Conservation (phyloP, 2,888 invertebrate species). For the Drosophila kokeensis region DNA sequence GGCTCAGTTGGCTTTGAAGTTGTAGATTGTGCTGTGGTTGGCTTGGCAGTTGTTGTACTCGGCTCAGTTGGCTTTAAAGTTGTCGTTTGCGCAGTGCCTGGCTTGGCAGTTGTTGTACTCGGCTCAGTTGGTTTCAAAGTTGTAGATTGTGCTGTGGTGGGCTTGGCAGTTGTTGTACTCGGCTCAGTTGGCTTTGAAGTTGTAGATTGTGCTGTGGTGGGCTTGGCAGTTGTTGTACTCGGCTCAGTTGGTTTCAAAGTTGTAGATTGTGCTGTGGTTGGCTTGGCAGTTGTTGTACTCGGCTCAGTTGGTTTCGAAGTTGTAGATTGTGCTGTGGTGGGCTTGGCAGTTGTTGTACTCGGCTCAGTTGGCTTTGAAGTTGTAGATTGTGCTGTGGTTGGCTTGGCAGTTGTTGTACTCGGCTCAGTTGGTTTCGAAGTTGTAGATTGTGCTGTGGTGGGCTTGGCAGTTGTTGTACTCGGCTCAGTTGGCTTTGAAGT, state of each 20-base stretch:
- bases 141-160: neutral
- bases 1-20: neutral
- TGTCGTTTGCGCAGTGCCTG: neutral
- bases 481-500: constrained; percentile 3
- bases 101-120: neutral
- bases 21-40: neutral
- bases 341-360: neutral
- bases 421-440: neutral
- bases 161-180: neutral
- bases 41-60: neutral
- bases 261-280: neutral
- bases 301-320: too few relatives aligned
- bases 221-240: too few relatives aligned
- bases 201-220: neutral
- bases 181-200: neutral
- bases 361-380: neutral
- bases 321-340: neutral
- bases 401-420: too few relatives aligned
- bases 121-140: neutral
- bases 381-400: neutral
- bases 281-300: too few relatives aligned
- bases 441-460: neutral
- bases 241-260: constrained; percentile 1
- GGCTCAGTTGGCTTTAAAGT: neutral
- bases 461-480: neutral